A percentile compares a stretch with the other conserved stretches of the same genome.
phyloP scores from a whole-genome alignment of 2,888 invertebrate genomes.

The Drosophila crucigera region DNA sequence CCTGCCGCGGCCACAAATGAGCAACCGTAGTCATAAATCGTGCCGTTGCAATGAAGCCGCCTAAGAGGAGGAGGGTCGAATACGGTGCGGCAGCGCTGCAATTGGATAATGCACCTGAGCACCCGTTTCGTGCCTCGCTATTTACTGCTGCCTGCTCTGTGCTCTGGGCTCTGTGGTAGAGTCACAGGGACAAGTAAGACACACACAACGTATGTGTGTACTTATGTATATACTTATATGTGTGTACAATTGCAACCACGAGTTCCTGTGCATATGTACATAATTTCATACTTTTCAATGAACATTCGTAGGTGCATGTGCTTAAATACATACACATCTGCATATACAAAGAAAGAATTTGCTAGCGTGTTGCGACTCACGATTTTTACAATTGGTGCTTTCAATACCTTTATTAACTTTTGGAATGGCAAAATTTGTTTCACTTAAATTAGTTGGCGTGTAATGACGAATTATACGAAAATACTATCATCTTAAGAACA shows the following conservation, averaged over 20 bases:
- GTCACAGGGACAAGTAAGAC: constrained; percentile 11
- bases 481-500: neutral
- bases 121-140: constrained; percentile 63
- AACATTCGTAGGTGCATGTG: constrained; percentile 21
- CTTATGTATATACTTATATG: constrained; percentile 8
- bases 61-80: constrained; percentile 71
- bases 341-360: constrained; percentile 18
- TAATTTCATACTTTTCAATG: constrained; percentile 14
- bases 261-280: constrained; percentile 8
- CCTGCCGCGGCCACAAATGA: constrained; percentile 60
- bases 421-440: constrained; percentile 26
- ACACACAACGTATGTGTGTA: neutral
- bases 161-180: constrained; percentile 13
- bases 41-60: constrained; percentile 74
- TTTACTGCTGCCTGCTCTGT: constrained; percentile 35
- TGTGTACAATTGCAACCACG: neutral
- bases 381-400: constrained; percentile 55
- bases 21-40: constrained; percentile 71
- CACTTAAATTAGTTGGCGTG: constrained; percentile 24
- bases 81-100: constrained; percentile 66
- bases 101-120: constrained; percentile 80
- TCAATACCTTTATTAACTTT: constrained; percentile 57
- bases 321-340: constrained; percentile 15
- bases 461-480: constrained; percentile 10
- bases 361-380: constrained; percentile 46